phyloP scores from a whole-genome alignment of 1,140 invertebrate species.

The Araneus ventricosus region DNA sequence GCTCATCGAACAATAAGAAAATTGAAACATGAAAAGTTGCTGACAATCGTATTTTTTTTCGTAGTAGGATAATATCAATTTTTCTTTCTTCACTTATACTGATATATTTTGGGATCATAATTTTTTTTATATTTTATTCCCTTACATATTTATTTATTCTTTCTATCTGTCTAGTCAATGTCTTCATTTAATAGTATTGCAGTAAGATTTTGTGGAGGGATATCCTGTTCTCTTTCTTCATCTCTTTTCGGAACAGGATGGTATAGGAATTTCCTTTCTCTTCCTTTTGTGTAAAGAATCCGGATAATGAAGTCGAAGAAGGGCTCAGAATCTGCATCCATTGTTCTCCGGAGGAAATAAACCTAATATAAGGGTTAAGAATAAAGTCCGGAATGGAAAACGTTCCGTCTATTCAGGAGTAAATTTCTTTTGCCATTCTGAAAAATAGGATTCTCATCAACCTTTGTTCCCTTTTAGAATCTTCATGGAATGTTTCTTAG shows the following conservation, averaged over 20 bases:
- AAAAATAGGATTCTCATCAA: neutral
- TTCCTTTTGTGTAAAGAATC: neutral
- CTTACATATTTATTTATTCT: neutral
- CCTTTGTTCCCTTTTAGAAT: neutral
- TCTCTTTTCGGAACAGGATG: neutral
- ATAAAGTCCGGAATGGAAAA: conserved; percentile 16
- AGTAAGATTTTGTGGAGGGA: neutral
- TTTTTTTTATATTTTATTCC: neutral
- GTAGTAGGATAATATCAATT: conserved; percentile 25
- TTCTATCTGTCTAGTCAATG: neutral
- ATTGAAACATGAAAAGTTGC: conserved; percentile 51
- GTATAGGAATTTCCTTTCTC: conserved; percentile 6
- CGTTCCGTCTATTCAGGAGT: conserved; percentile 4
- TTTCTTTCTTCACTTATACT: neutral
- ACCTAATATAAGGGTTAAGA: neutral
- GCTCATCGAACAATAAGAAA: neutral
- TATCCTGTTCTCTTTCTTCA: neutral
- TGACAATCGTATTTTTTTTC: conserved; percentile 50
- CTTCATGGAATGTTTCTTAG: neutral
- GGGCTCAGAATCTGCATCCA: neutral
- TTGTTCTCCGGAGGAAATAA: conserved; percentile 14
- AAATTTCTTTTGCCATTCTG: neutral
- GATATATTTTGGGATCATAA: neutral
- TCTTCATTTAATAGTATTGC: neutral
- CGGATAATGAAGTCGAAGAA: conserved; percentile 39